These are phyloP conservation scores for Brachionus plicatilis DNA, from an alignment of 1,140 invertebrate genomes.

Conservation along the genomic window DNA sequence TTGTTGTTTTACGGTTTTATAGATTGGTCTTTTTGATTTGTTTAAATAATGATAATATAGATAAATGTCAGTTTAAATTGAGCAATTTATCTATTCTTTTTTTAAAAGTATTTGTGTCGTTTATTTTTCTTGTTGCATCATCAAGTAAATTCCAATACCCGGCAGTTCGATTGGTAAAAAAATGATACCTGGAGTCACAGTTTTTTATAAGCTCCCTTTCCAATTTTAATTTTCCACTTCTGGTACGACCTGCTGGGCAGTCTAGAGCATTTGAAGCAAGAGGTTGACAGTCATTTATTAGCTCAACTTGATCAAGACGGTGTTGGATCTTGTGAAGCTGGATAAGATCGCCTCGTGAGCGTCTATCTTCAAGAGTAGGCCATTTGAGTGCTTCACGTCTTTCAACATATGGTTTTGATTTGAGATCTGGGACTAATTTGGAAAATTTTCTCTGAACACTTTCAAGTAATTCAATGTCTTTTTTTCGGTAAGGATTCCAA, in stretches of 20 bases:
- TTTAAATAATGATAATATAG: background rate
- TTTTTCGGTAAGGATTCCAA: conserved; percentile 1
- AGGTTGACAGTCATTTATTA: background rate
- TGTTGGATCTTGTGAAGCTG: background rate
- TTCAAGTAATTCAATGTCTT: background rate
- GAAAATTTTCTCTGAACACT: background rate
- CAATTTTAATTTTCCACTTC: background rate
- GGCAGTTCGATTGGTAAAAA: background rate
- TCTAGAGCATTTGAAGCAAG: background rate
- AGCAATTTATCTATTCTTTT: background rate
- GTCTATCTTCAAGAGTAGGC: background rate
- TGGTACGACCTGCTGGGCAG: background rate
- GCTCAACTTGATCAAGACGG: background rate
- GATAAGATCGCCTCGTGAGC: background rate
- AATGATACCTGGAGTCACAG: background rate
- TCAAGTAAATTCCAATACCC: background rate
- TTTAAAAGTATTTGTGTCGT: background rate
- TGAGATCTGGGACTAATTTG: background rate
- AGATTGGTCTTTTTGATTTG: background rate
- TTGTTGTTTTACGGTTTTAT: background rate
- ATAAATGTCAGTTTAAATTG: background rate
- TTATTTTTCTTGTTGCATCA: background rate
- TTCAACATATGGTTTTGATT: background rate
- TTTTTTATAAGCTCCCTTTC: background rate
- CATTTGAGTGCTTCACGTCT: background rate